phyloP scores from a whole-genome alignment of 23 tunicate species.

The Ascidia mentula region DNA sequence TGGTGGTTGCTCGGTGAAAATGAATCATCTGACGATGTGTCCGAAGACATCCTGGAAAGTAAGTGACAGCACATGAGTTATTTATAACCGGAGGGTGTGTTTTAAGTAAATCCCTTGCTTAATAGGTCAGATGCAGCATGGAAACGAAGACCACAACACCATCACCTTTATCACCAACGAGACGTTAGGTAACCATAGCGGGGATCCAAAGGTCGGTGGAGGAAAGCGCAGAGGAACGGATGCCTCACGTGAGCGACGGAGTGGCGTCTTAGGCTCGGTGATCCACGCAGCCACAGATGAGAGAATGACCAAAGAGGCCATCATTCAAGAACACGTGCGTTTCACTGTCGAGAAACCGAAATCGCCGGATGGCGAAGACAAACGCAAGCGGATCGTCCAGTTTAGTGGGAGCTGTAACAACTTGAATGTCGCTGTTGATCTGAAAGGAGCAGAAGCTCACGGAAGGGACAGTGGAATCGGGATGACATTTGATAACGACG shows the following conservation, averaged over 20 bases:
- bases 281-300: not conserved
- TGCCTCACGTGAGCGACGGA: conserved; percentile 1
- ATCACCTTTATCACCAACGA: not conserved
- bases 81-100: no score
- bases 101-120: no score
- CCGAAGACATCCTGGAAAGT: no score
- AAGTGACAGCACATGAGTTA: no score
- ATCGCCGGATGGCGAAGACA: not conserved
- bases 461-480: conserved; percentile 58
- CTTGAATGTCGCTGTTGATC: not conserved
- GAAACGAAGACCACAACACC: not conserved
- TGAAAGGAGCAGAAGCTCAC: not conserved
- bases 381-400: not conserved
- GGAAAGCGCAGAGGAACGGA: not conserved
- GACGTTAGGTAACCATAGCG: not conserved
- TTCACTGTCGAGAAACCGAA: not conserved
- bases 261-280: conserved; percentile 7
- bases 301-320: not conserved
- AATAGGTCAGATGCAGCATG: no score
- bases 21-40: not conserved
- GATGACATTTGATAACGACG: conserved; percentile 26
- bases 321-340: not conserved
- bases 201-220: not conserved
- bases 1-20: conserved; percentile 79
- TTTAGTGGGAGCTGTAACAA: not conserved